Evolutionary conservation across 30 jellyfish, hydroid and myxozoan species (phyloP).

Genomic region (Hydra vulgaris): DNA sequence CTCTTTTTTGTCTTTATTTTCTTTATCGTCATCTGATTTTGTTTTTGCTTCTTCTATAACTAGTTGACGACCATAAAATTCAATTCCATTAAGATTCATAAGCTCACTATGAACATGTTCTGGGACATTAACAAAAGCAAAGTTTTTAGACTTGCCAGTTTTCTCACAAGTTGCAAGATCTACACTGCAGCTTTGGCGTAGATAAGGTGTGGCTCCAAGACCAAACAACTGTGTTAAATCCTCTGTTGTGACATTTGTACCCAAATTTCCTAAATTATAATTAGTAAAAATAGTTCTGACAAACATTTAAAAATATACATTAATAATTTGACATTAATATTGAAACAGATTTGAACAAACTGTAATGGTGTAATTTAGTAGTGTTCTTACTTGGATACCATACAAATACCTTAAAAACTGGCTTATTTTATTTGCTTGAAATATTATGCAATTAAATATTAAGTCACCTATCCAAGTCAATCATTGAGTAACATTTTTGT

Average conservation of each 20-base stretch:
- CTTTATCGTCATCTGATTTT: constrained; percentile 52
- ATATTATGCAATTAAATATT: too few species aligned
- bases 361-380: too few species aligned
- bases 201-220: constrained; percentile 71
- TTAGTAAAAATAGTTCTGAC: too few species aligned
- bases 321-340: too few species aligned
- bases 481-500: too few species aligned
- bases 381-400: too few species aligned
- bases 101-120: constrained; percentile 82
- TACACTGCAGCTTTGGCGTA: constrained; percentile 72
- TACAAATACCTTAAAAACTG: too few species aligned
- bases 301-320: too few species aligned
- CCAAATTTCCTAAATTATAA: constrained; percentile 66
- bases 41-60: constrained; percentile 74
- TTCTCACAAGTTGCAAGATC: constrained; percentile 65
- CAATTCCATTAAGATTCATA: constrained; percentile 79
- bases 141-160: constrained; percentile 56
- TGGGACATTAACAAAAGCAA: constrained; percentile 86
- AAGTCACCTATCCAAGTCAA: too few species aligned
- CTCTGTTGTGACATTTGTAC: constrained; percentile 66
- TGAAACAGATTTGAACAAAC: too few species aligned
- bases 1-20: constrained; percentile 59
- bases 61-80: constrained; percentile 69
- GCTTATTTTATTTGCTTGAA: too few species aligned
- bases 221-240: constrained; percentile 72